phyloP scores from a whole-genome alignment of 2,113 vertebrate genomes.

The Erythrocercus mccallii region DNA sequence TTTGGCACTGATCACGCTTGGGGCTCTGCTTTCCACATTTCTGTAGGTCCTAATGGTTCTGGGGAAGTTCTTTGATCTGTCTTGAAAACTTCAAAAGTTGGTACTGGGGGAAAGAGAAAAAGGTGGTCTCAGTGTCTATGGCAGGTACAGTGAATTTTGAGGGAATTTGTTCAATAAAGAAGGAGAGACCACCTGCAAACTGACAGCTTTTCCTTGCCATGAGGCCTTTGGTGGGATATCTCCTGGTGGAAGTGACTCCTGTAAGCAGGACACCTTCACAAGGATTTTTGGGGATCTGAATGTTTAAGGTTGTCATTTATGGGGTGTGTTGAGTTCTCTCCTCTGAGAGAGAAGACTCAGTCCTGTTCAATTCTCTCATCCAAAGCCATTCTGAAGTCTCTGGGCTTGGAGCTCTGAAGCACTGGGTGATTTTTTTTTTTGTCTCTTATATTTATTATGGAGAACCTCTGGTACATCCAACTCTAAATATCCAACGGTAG shows the following conservation, averaged over 20 bases:
- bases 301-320: fast-evolving
- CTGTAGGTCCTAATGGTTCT: neutral
- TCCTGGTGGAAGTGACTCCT: fast-evolving
- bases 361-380: neutral
- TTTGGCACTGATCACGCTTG: neutral
- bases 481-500: neutral
- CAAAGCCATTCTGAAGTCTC: neutral
- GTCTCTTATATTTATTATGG: neutral
- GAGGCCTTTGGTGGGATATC: neutral
- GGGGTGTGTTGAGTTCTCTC: neutral
- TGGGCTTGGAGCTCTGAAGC: neutral
- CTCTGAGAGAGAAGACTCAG: neutral
- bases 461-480: neutral
- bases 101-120: neutral
- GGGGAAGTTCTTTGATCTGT: neutral
- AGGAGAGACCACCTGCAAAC: neutral
- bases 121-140: fast-evolving
- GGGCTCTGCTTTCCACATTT: neutral
- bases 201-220: neutral
- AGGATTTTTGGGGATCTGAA: neutral
- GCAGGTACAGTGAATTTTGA: neutral
- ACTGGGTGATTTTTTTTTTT: neutral
- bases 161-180: neutral
- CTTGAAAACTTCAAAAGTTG: neutral
- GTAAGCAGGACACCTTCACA: neutral